Conservation (phyloP, 1,140 invertebrate genomes). For the Drosophila nigrodunni region DNA sequence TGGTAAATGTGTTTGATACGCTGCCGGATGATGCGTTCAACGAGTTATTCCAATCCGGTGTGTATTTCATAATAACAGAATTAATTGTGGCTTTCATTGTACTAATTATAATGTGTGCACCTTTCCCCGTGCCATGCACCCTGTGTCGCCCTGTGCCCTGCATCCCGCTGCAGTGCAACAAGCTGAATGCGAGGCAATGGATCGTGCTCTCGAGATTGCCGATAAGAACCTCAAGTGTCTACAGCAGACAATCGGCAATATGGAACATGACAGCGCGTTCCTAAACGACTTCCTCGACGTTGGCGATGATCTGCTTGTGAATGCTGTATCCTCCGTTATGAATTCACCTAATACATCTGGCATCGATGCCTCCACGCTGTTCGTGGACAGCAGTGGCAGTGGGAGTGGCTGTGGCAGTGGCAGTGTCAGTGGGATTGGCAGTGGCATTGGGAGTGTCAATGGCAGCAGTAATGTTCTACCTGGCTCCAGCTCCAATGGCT, state of each 20-base stretch:
- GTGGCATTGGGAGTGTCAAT: slow-evolving; percentile 58
- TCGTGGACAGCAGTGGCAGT: slow-evolving; percentile 71
- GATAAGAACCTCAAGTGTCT: slow-evolving; percentile 91
- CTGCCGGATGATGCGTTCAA: slow-evolving; percentile 96
- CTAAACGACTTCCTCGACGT: slow-evolving; percentile 79
- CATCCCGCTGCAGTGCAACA: slow-evolving; percentile 87
- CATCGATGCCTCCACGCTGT: slow-evolving; percentile 76
- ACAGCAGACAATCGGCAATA: slow-evolving; percentile 89
- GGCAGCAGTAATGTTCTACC: slow-evolving; percentile 58
- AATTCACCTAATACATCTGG: slow-evolving; percentile 74
- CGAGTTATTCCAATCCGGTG: slow-evolving; percentile 90
- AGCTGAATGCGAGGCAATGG: slow-evolving; percentile 93
- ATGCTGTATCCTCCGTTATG: slow-evolving; percentile 66
- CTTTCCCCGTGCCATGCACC: slow-evolving; percentile 42
- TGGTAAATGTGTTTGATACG: slow-evolving; percentile 94
- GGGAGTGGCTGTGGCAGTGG: slow-evolving; percentile 45
- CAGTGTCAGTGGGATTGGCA: slow-evolving; percentile 33
- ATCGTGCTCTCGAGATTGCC: slow-evolving; percentile 92
- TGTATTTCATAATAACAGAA: slow-evolving; percentile 72
- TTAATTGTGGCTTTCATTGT: slow-evolving; percentile 68
- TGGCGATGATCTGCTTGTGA: slow-evolving; percentile 72
- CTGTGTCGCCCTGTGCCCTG: background rate
- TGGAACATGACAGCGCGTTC: slow-evolving; percentile 85
- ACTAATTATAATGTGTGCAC: slow-evolving; percentile 77
- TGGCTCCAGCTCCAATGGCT: slow-evolving; percentile 33